phyloP scores from a whole-genome alignment of 2,888 invertebrate genomes.

The Pardosa pseudoannulata region DNA sequence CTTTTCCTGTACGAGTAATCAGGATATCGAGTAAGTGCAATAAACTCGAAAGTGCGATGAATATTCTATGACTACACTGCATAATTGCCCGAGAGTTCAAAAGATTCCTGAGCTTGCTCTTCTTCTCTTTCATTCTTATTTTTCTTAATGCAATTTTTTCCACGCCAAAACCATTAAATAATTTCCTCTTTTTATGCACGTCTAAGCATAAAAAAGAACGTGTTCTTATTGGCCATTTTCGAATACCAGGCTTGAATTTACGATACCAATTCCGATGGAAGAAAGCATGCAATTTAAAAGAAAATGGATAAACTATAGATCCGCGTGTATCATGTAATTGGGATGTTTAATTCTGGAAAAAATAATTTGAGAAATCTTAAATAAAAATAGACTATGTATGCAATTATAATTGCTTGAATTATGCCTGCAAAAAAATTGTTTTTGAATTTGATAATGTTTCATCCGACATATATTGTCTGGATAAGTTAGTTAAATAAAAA shows the following conservation, averaged over 20 bases:
- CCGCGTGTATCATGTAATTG: too few species aligned
- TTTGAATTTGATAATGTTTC: too few species aligned
- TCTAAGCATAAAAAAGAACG: neutral
- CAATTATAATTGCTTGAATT: too few species aligned
- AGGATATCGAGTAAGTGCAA: constrained; percentile 8
- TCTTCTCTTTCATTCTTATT: neutral
- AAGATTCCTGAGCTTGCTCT: neutral
- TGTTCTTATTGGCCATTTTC: too few species aligned
- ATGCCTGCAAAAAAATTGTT: too few species aligned
- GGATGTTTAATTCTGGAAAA: too few species aligned
- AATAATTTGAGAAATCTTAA: too few species aligned
- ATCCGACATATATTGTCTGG: too few species aligned
- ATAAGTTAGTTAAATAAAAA: too few species aligned
- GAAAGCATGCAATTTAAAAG: neutral
- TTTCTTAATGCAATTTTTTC: neutral
- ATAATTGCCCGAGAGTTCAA: neutral
- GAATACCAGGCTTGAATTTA: neutral
- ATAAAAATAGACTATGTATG: too few species aligned
- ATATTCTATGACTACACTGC: neutral
- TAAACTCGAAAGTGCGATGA: constrained; percentile 9
- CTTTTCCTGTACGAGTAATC: neutral
- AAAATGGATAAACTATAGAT: too few species aligned
- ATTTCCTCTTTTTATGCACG: neutral
- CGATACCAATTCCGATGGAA: neutral
- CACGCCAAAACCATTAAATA: neutral